Evolutionary conservation across 2,113 vertebrate species (phyloP).

Genomic region (Porphyrio hochstetteri): DNA sequence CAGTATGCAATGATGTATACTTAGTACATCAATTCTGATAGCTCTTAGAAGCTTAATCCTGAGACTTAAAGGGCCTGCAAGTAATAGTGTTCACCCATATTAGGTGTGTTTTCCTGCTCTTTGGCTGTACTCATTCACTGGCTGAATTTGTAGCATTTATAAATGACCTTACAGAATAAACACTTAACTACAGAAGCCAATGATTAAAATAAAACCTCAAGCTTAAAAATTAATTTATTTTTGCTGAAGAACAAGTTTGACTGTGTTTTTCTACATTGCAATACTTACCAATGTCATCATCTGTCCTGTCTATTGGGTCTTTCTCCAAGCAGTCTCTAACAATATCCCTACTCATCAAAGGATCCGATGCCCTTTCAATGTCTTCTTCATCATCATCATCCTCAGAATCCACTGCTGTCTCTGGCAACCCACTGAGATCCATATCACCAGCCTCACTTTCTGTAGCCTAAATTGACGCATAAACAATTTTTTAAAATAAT

Average conservation of each 20-base stretch:
- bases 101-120: neutral
- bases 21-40: neutral
- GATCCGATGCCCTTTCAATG: slow-evolving; percentile 94
- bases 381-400: slow-evolving; percentile 99
- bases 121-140: neutral
- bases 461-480: slow-evolving; percentile 82
- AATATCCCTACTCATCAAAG: slow-evolving; percentile 96
- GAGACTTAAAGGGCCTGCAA: neutral
- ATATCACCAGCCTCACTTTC: slow-evolving; percentile 98
- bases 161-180: neutral
- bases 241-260: neutral
- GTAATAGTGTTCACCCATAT: neutral
- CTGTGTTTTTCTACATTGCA: neutral
- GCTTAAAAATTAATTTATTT: neutral
- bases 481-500: neutral
- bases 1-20: neutral
- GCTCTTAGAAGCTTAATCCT: neutral
- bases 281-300: slow-evolving; percentile 94
- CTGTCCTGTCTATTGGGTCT: slow-evolving; percentile 96
- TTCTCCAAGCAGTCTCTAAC: slow-evolving; percentile 98
- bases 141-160: neutral
- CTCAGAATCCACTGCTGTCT: slow-evolving; percentile 98
- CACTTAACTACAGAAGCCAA: neutral
- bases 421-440: slow-evolving; percentile 97
- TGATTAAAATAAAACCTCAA: neutral